Evolutionary conservation across 2,113 vertebrate genomes (phyloP).

Genomic region (Alethe diademata): DNA sequence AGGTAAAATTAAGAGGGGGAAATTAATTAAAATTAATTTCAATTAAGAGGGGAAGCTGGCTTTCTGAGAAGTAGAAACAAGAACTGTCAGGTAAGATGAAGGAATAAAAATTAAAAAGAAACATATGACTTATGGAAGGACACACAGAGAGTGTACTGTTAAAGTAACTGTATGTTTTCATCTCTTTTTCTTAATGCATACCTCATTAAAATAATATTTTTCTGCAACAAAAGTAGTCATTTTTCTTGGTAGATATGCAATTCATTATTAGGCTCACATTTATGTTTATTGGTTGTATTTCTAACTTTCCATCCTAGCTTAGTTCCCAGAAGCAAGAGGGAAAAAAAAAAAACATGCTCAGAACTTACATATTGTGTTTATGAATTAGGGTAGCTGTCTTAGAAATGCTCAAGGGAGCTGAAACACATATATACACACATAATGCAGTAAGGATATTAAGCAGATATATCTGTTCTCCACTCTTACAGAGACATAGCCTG

Average conservation of each 20-base stretch:
- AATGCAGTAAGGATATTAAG: neutral
- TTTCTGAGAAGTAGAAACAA: neutral
- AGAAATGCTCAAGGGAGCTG: conserved; percentile 32
- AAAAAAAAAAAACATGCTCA: neutral
- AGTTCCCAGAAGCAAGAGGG: conserved; percentile 39
- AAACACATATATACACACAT: neutral
- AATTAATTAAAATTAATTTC: too few species aligned
- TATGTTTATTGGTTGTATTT: conserved; percentile 44
- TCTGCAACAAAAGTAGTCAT: neutral
- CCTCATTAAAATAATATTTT: conserved; percentile 63
- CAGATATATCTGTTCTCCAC: conserved; percentile 40
- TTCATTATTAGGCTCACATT: conserved; percentile 50
- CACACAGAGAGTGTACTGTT: neutral
- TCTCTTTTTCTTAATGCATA: conserved; percentile 43
- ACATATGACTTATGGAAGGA: neutral
- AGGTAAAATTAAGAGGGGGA: neutral
- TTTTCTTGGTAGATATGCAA: conserved; percentile 46
- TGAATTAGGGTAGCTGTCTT: conserved; percentile 39
- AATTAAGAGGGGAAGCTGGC: neutral
- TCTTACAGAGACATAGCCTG: conserved; percentile 34
- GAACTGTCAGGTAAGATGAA: neutral
- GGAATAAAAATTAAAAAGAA: neutral
- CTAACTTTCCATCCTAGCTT: conserved; percentile 49
- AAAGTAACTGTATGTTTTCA: neutral
- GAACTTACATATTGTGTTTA: conserved; percentile 57